Percentiles rank a stretch among this genome's conserved stretches.
Conservation (phyloP, 2,797 vertebrate genomes). For the Notolepis coatsorum region DNA sequence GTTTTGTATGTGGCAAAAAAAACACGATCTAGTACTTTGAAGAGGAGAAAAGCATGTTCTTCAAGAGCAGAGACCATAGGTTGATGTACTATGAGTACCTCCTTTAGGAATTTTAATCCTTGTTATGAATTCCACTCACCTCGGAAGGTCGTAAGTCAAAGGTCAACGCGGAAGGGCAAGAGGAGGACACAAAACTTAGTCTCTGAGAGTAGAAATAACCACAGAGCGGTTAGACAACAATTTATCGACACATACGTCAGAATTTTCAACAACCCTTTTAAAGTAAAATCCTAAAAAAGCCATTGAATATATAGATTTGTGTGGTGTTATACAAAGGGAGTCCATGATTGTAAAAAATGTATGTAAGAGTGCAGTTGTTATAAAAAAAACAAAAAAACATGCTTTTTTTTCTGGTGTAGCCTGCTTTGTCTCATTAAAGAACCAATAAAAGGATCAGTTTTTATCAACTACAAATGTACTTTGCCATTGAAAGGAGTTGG, state of each 20-base stretch:
- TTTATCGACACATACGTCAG: constrained; percentile 48
- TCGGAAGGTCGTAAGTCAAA: constrained; percentile 74
- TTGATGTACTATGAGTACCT: constrained; percentile 68
- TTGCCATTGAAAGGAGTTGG: constrained; percentile 17
- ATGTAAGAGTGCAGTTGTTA: constrained; percentile 87
- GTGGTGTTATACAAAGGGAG: constrained; percentile 83
- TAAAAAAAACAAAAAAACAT: constrained; percentile 70
- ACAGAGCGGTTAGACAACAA: constrained; percentile 37
- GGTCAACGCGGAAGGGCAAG: constrained; percentile 60
- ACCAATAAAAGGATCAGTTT: constrained; percentile 73
- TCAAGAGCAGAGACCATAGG: constrained; percentile 64
- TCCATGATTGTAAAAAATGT: constrained; percentile 83
- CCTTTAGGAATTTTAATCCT: constrained; percentile 79
- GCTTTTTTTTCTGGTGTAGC: constrained; percentile 80
- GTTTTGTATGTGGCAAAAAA: constrained; percentile 85
- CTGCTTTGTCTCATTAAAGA: constrained; percentile 85
- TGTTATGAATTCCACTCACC: constrained; percentile 82
- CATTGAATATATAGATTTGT: constrained; percentile 85
- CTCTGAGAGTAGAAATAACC: constrained; percentile 59
- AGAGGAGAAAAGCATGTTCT: constrained; percentile 83
- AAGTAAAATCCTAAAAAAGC: constrained; percentile 78
- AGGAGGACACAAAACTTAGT: constrained; percentile 53
- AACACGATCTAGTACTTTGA: constrained; percentile 77
- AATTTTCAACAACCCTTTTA: constrained; percentile 63
- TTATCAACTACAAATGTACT: constrained; percentile 65